Evolutionary conservation across 2,113 vertebrate species (phyloP).

Genomic region (Sinocyclocheilus anshuiensis): DNA sequence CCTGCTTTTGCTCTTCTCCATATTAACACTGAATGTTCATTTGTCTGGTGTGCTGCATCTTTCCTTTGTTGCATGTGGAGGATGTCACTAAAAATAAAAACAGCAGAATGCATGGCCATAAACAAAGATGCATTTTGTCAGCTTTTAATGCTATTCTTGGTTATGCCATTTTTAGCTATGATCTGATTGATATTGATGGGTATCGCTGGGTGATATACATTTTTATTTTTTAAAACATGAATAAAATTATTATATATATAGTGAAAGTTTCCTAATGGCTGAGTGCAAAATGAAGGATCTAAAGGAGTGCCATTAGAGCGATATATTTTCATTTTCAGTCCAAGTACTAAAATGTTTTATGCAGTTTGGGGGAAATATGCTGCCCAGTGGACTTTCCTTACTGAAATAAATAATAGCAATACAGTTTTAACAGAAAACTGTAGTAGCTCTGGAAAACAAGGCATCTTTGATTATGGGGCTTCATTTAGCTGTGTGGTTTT

Average conservation of each 20-base stretch:
- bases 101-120: slow-evolving; percentile 52
- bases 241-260: too few relatives aligned
- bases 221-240: too few relatives aligned
- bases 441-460: background rate
- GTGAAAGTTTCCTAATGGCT: background rate
- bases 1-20: background rate
- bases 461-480: slow-evolving; percentile 43
- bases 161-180: too few relatives aligned
- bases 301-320: background rate
- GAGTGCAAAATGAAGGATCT: background rate
- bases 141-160: too few relatives aligned
- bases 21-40: slow-evolving; percentile 42
- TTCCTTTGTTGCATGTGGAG: slow-evolving; percentile 47
- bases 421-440: background rate
- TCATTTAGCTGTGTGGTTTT: slow-evolving; percentile 28
- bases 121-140: slow-evolving; percentile 65
- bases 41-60: slow-evolving; percentile 65
- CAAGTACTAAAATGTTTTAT: background rate
- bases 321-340: slow-evolving; percentile 45
- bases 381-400: slow-evolving; percentile 44
- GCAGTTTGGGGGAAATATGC: background rate
- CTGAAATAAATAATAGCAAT: background rate
- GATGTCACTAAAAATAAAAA: slow-evolving; percentile 43
- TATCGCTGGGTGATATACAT: too few relatives aligned
- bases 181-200: too few relatives aligned